Conservation (phyloP, 2,888 invertebrate species). For the Chrysomela aeneicollis region DNA sequence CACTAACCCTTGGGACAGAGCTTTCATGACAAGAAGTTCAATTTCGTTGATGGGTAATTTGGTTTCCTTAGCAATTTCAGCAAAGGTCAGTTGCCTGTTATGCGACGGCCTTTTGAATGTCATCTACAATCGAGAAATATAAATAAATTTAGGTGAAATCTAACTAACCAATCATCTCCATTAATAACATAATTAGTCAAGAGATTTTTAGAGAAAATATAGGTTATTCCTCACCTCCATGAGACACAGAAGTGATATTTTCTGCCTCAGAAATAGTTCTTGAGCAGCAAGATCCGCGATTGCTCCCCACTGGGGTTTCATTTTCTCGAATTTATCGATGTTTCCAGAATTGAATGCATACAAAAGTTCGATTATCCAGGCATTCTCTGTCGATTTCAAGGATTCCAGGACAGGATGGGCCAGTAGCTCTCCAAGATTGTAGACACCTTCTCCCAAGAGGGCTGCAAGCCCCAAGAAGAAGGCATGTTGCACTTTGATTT, state of each 20-base stretch:
- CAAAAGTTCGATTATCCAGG: conserved; percentile 88
- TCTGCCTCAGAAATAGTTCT: conserved; percentile 84
- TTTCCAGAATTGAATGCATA: conserved; percentile 89
- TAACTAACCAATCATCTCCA: too few species aligned
- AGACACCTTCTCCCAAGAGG: conserved; percentile 91
- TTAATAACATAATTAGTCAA: background rate
- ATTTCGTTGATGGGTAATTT: conserved; percentile 85
- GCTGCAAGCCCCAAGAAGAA: conserved; percentile 94
- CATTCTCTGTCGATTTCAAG: conserved; percentile 79
- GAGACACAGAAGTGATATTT: conserved; percentile 92
- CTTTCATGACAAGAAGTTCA: conserved; percentile 97
- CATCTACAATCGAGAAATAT: conserved; percentile 70
- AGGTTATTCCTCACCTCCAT: conserved; percentile 78
- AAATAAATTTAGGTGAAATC: background rate
- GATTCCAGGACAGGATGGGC: conserved; percentile 94
- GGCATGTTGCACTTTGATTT: conserved; percentile 79
- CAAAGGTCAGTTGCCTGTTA: conserved; percentile 85
- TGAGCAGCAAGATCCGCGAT: conserved; percentile 86
- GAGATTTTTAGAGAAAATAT: background rate
- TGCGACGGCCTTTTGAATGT: conserved; percentile 94
- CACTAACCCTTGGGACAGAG: conserved; percentile 91
- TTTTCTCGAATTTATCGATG: conserved; percentile 75
- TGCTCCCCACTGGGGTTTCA: conserved; percentile 78
- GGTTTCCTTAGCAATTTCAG: conserved; percentile 88
- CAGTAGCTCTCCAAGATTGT: conserved; percentile 95